Evolutionary conservation across 2,113 vertebrate genomes (phyloP), one percentile per base, ranked within the genome.

Genomic region (Notothenia rossii): DNA sequence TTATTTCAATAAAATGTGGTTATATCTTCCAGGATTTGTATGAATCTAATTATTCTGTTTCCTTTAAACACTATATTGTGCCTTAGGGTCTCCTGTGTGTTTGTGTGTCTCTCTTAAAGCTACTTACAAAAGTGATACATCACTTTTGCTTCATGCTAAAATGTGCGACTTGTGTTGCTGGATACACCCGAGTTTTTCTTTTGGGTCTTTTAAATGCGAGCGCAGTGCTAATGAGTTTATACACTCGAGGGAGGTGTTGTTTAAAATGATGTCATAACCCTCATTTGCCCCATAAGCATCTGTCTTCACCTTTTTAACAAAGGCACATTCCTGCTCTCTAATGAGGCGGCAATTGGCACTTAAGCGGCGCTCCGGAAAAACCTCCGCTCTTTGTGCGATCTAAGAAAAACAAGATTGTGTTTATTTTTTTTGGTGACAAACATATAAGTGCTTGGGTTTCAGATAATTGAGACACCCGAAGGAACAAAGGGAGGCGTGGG

Each of bases 301-400:
- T 12, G 40, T 79, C 83, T 73, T 81, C 82, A 85, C 86, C 81
- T 89, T 55, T 40, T 76, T 51, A 81, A 75, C 79, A 73, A 84
- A 87, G 20, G 66, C 72, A 36, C 63, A 53, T 77, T 74, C 58
- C 72, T 65, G 43, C 68, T 82, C 55, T 60, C 33, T 88, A 85
- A 92, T 83, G 84, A 88, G 79, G 46, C 75, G 64, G 51, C 71
- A 62, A 89, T 65, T 84, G 59, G 81, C 77, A 86, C 81, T 82
- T 72, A 46, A 50, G 75, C 50, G 15, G n/a, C 48, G 5, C 61
- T 45, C 1, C 1, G 6, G 67, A 40, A 75, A 81, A 75, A 64
- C 53, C 51, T 15, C 43, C 22, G 15, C 5, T 0, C 64, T 36
- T 61, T 64, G 72, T 71, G 46, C 59, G 10, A 68, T 55, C 55